These are phyloP conservation scores for Tenodera sinensis DNA, from an alignment of 2,888 invertebrate species.

Conservation along the genomic window DNA sequence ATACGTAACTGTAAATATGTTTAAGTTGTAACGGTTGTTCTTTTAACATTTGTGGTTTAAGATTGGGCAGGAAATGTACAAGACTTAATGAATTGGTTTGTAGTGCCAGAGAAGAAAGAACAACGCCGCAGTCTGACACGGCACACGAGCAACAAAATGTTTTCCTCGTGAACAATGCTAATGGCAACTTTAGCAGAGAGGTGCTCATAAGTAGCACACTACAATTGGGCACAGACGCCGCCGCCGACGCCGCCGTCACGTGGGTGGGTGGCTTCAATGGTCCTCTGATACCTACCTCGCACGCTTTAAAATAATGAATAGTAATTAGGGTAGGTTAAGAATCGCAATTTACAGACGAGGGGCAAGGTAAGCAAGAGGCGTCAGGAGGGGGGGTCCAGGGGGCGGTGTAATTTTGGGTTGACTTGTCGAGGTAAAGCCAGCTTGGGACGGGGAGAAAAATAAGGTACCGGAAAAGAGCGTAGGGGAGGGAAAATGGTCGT, in stretches of 20 bases:
- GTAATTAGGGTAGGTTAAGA: slow-evolving; percentile 26
- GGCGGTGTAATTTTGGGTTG: not conserved
- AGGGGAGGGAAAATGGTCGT: not conserved
- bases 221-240: not conserved
- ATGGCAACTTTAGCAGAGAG: not conserved
- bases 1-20: no score
- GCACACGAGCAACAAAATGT: not conserved
- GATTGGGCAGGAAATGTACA: no score
- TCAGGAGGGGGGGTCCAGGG: not conserved
- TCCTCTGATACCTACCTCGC: not conserved
- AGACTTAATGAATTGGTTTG: no score
- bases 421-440: not conserved
- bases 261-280: not conserved
- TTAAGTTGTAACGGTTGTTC: no score
- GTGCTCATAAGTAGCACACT: not conserved
- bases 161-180: not conserved
- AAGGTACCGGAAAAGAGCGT: slow-evolving; percentile 36
- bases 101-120: not conserved
- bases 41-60: no score
- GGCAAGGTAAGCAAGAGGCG: not conserved
- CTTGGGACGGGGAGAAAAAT: not conserved
- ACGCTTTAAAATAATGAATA: slow-evolving; percentile 23
- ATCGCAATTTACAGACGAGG: slow-evolving; percentile 17
- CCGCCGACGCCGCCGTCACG: not conserved
- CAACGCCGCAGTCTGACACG: no score